Evolutionary conservation across 2,888 invertebrate species (phyloP).

Genomic region (Stegophylla sp.): DNA sequence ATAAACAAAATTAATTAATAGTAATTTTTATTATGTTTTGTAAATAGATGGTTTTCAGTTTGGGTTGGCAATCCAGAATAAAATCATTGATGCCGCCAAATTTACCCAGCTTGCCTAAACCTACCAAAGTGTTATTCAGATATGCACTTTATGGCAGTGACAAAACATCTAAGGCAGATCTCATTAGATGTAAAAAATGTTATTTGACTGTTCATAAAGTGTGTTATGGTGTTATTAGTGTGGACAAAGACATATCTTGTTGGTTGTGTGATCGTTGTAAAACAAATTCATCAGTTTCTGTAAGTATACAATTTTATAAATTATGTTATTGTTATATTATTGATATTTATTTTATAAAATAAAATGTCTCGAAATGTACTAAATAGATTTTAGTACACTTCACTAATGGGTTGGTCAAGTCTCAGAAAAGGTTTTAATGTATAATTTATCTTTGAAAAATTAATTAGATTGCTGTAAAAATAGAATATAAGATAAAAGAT

Average conservation of each 20-base stretch:
- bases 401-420: no score
- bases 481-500: no score
- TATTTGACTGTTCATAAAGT: slow-evolving; percentile 54
- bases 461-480: no score
- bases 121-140: slow-evolving; percentile 12
- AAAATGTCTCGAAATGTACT: no score
- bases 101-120: background rate
- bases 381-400: no score
- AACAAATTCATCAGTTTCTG: slow-evolving; percentile 9
- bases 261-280: slow-evolving; percentile 58
- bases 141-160: background rate
- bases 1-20: background rate
- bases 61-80: slow-evolving; percentile 27
- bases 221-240: slow-evolving; percentile 42
- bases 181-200: slow-evolving; percentile 52
- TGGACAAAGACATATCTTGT: background rate
- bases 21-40: slow-evolving; percentile 18
- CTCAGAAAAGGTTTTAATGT: no score
- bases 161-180: background rate
- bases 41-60: slow-evolving; percentile 31
- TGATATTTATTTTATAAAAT: no score
- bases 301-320: slow-evolving; percentile 43
- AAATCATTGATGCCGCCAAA: background rate
- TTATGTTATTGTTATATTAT: background rate
- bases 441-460: no score